Evolutionary conservation across 2,797 vertebrate species (phyloP).

Genomic region (Xiphorhynchus erythropygius): DNA sequence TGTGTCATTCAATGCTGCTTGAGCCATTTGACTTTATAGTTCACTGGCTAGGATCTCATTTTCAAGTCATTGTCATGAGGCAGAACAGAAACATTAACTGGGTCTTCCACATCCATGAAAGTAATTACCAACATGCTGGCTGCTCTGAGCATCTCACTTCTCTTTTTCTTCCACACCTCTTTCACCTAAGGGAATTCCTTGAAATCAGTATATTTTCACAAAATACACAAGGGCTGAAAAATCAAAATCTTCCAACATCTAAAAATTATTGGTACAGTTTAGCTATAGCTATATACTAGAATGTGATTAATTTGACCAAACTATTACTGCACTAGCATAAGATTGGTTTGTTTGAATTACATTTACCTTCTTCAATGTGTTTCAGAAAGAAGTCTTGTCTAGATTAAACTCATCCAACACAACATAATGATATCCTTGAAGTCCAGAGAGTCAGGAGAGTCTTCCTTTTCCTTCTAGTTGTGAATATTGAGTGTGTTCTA

Average conservation of each 20-base stretch:
- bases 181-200: background rate
- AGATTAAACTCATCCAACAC: conserved; percentile 38
- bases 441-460: background rate
- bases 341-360: background rate
- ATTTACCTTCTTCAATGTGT: background rate
- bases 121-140: background rate
- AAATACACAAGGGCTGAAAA: background rate
- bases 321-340: background rate
- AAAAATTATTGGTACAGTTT: background rate
- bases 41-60: background rate
- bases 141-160: background rate
- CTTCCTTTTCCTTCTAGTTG: background rate
- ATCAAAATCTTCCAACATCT: background rate
- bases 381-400: background rate
- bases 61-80: background rate
- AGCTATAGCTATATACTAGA: background rate
- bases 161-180: background rate
- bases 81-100: background rate
- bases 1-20: background rate
- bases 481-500: background rate
- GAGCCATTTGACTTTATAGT: background rate
- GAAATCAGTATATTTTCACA: background rate
- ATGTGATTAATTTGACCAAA: background rate
- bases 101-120: background rate
- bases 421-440: background rate